These are phyloP conservation scores for Barbus barbus DNA, from an alignment of 2,113 vertebrate genomes.

Conservation along the genomic window DNA sequence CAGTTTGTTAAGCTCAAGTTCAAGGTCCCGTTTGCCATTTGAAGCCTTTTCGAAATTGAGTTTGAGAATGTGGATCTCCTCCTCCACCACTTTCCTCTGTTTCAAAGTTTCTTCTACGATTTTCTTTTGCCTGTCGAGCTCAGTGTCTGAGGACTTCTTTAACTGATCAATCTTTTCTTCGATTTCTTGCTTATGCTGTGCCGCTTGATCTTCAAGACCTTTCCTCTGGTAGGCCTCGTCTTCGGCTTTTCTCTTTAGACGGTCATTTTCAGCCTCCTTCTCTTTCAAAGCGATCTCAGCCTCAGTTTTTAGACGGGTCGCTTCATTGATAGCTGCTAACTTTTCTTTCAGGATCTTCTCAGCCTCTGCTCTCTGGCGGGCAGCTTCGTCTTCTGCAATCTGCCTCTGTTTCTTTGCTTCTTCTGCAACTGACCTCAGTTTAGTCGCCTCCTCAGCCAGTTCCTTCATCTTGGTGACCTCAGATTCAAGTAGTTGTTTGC, in stretches of 20 bases:
- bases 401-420: slow-evolving; percentile 92
- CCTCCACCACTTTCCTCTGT: slow-evolving; percentile 89
- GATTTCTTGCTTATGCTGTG: slow-evolving; percentile 91
- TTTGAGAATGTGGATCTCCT: slow-evolving; percentile 90
- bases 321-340: slow-evolving; percentile 87
- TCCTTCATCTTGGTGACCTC: slow-evolving; percentile 89
- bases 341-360: slow-evolving; percentile 93
- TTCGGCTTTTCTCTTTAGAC: slow-evolving; percentile 88
- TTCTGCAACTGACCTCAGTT: slow-evolving; percentile 83
- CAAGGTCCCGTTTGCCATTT: slow-evolving; percentile 84
- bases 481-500: slow-evolving; percentile 88
- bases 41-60: slow-evolving; percentile 87
- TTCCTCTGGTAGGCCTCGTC: slow-evolving; percentile 93
- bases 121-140: slow-evolving; percentile 86
- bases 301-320: slow-evolving; percentile 86
- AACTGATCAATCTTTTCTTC: slow-evolving; percentile 88
- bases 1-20: slow-evolving; percentile 86
- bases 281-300: slow-evolving; percentile 92
- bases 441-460: slow-evolving; percentile 88
- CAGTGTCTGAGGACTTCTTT: slow-evolving; percentile 83
- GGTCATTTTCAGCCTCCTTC: slow-evolving; percentile 94
- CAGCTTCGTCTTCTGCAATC: slow-evolving; percentile 86
- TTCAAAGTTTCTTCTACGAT: slow-evolving; percentile 88
- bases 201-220: slow-evolving; percentile 89
- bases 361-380: slow-evolving; percentile 84